phyloP scores from a whole-genome alignment of 2,888 invertebrate species.

The Electrophaes corylata region DNA sequence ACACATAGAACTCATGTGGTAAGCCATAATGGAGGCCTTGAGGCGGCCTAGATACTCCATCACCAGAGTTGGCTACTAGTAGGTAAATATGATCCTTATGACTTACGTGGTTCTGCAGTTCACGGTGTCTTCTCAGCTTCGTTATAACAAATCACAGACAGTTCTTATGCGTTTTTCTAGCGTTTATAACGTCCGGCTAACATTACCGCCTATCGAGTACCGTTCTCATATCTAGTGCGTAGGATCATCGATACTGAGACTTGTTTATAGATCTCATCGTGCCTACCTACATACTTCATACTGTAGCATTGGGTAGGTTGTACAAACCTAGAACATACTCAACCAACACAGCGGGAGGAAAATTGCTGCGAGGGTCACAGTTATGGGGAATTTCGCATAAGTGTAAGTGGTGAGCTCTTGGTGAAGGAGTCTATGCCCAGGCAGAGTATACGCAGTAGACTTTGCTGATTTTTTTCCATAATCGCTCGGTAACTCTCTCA shows the following conservation, averaged over 20 bases:
- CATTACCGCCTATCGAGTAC: constrained; percentile 41
- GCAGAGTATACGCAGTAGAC: too few species aligned
- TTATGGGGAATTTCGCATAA: not conserved
- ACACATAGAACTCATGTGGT: too few species aligned
- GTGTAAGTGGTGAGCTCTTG: not conserved
- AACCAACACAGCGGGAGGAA: not conserved
- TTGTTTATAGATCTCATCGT: constrained; percentile 57
- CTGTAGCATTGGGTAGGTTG: not conserved
- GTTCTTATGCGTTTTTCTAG: not conserved
- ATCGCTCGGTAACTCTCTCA: too few species aligned
- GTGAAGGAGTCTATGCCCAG: not conserved
- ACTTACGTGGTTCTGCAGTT: too few species aligned
- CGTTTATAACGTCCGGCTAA: not conserved
- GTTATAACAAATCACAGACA: not conserved
- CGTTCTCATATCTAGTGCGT: constrained; percentile 67
- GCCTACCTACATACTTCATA: constrained; percentile 1
- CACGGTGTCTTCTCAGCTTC: not conserved
- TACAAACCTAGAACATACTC: not conserved
- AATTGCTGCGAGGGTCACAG: not conserved
- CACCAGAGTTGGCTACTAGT: too few species aligned
- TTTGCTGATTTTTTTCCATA: too few species aligned
- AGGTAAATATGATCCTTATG: too few species aligned
- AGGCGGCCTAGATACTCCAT: too few species aligned
- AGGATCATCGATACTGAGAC: constrained; percentile 65
- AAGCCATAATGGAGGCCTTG: too few species aligned